Evolutionary conservation across 2,113 vertebrate genomes (phyloP).

Genomic region (Orcinus orca): DNA sequence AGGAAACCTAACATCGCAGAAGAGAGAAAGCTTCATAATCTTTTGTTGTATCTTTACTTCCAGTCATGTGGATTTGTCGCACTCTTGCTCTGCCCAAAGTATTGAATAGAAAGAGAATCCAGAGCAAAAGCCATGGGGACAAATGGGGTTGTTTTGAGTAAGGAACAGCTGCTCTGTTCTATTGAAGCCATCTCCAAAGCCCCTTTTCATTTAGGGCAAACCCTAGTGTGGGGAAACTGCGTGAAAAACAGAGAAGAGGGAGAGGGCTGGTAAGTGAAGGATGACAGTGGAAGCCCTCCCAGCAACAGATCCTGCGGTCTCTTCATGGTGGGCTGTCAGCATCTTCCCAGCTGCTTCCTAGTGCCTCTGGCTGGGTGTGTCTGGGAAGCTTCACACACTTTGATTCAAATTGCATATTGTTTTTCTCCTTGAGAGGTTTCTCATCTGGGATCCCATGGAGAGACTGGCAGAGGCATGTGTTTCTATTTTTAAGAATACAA

Average conservation of each 20-base stretch:
- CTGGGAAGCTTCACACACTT: conserved; percentile 22
- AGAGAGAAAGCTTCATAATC: not conserved
- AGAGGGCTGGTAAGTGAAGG: not conserved
- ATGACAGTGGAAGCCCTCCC: not conserved
- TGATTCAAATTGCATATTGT: conserved; percentile 50
- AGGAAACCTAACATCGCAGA: not conserved
- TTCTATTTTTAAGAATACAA: conserved; percentile 55
- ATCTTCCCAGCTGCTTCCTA: conserved; percentile 4
- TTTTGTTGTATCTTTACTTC: not conserved
- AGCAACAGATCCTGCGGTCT: not conserved
- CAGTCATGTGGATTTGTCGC: not conserved
- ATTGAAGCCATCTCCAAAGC: not conserved
- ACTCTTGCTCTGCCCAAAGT: not conserved
- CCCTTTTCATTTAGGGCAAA: not conserved
- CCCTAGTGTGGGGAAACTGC: not conserved
- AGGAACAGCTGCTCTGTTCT: not conserved
- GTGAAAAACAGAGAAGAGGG: not conserved
- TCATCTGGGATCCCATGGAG: not conserved
- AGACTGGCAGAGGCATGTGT: conserved; percentile 27
- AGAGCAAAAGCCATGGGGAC: not conserved
- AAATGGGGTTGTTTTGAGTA: not conserved
- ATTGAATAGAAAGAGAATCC: not conserved
- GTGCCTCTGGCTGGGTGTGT: not conserved
- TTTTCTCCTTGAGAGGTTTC: conserved; percentile 38
- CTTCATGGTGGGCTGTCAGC: conserved; percentile 43